phyloP scores from a whole-genome alignment of 2,888 invertebrate genomes.

The Agrilus cyanescens region DNA sequence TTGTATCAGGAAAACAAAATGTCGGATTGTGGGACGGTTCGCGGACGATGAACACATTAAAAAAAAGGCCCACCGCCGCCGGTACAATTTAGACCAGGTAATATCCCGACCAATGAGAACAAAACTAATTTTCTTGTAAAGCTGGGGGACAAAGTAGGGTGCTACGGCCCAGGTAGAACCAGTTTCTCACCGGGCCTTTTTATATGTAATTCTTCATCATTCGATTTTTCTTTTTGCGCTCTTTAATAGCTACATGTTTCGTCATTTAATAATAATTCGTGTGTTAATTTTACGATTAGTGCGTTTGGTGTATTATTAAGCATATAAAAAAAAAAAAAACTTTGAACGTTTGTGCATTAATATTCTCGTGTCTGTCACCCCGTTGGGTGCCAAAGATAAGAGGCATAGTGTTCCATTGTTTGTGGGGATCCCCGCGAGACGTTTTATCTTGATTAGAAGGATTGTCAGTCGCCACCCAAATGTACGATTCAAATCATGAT shows the following conservation, averaged over 20 bases:
- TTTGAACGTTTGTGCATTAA: too few species aligned
- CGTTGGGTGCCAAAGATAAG: too few species aligned
- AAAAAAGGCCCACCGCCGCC: constrained; percentile 20
- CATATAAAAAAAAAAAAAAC: too few species aligned
- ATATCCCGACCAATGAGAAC: constrained; percentile 28
- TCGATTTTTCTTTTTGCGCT: constrained; percentile 13
- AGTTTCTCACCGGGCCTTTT: constrained; percentile 22
- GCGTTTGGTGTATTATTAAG: too few species aligned
- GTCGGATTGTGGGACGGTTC: constrained; percentile 17
- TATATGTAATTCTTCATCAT: constrained; percentile 12
- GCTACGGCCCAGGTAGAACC: constrained; percentile 17
- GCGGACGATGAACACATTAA: constrained; percentile 9
- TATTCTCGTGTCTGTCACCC: background rate
- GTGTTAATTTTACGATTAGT: too few species aligned
- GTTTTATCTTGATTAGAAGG: too few species aligned
- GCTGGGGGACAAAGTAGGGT: constrained; percentile 22
- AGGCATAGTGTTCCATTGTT: too few species aligned
- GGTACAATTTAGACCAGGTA: constrained; percentile 23
- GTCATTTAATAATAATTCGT: too few species aligned
- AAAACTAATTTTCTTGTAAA: constrained; percentile 25
- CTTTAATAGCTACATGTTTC: too few species aligned
- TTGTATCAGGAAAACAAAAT: constrained; percentile 10
- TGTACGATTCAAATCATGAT: too few species aligned
- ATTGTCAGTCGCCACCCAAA: too few species aligned
- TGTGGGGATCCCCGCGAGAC: too few species aligned